Evolutionary conservation across 1,140 invertebrate species (phyloP), one percentile per base, ranked within the genome.

Genomic region (Drosophila rhopaloa): DNA sequence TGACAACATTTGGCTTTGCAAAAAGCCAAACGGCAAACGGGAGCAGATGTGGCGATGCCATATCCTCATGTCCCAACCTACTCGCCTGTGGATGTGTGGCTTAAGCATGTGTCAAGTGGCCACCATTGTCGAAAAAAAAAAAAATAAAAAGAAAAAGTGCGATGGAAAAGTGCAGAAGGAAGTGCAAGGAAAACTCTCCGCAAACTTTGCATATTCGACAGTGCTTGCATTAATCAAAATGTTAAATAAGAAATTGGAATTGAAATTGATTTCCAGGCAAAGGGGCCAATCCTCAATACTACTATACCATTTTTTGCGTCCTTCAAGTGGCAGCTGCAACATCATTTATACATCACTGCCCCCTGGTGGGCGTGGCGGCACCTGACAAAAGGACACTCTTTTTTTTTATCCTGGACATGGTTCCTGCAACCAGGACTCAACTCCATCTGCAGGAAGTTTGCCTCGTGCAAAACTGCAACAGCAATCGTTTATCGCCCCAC

Each of bases 151-250:
- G 24, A 24, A 14, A 32, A 32, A 32, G 7, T 29, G n/a, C 13
- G 24, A 43, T 16, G 13, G 24, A 24, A 43, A 29, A 57, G 40
- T 41, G 41, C 14, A 13, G 35, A 16, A 38, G 32, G 32, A 19
- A 24, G 35, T 32, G 51, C 37, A 19, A 24, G 40, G 53, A 48
- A 40, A 29, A 47, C 19, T 46, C 57, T 71, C 47, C 76, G 60
- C 79, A 67, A 57, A 82, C 48, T 81, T 72, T 77, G 79, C 81
- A 80, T 59, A 59, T 75, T 59, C 60, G 46, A 76, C 62, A 66
- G 57, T 66, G 50, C 51, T 56, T 78, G 83, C 84, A 88, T 89
- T 88, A 89, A 89, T 89, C 84, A 88, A 88, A 89, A 80, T 89
- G 84, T 89, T 89, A 82, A 88, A 83, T 84, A 88, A 89, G 83